Evolutionary conservation across 2,888 invertebrate species (phyloP), one percentile per base, ranked within the genome.

Genomic region (Drosophila atripex): DNA sequence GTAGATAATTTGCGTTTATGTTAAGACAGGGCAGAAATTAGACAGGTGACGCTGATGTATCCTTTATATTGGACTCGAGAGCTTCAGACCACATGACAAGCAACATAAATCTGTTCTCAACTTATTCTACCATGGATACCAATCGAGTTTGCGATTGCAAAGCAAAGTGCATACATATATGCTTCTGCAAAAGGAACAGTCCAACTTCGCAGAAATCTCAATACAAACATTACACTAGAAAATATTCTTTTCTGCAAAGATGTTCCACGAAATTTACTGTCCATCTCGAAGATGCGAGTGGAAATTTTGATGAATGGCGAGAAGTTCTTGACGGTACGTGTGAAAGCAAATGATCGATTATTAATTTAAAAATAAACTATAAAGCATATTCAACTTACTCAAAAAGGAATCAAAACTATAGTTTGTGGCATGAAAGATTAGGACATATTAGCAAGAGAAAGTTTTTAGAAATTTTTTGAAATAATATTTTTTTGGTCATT

Each of bases 361-460:
- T 39, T 5, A 28, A 30, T 30, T 28, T 53, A 3, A 51, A 51
- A 51, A 14, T 38, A 9, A 51, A 51, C 12, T 35, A 50, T 35
- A 11, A 38, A 23, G 35, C 35, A 23, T 38, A 50, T 53, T 3
- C 14, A 23, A 38, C 14, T 38, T 4, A 50, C 5, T 14, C 21
- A 3, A 14, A 38, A 23, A 9, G 1, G 23, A 50, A 38, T 50
- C 9, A 38, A 50, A 23, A 30, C 35, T 38, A 23, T 14, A 23
- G 35, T 52, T 38, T 51, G 5, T 11, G 38, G 25, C 51, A 51
- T 23, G 38, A 51, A 39, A 39, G 38, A 16, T 16, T 14, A 51
- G 35, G 35, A 50, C 35, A 50, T 8, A 46, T 46, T 25, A 45
- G 45, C 45, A 45, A 45, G n/a, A n/a, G 45, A 25, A 45, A 45